Conservation (phyloP, 2,113 vertebrate genomes). For the Labeo catla region DNA sequence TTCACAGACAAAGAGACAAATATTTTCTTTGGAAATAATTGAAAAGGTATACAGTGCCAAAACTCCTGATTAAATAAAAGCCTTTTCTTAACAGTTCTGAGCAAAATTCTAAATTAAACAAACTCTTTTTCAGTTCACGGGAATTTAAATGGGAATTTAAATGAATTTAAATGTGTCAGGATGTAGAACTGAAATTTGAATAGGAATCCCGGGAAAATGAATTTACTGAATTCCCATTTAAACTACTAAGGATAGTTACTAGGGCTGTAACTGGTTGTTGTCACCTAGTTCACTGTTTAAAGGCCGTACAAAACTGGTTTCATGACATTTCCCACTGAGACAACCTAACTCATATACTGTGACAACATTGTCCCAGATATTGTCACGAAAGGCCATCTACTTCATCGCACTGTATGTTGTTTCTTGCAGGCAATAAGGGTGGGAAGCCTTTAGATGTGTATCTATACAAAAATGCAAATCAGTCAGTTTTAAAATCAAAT, state of each 20-base stretch:
- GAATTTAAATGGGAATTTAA: too few species aligned
- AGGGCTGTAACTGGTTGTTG: neutral
- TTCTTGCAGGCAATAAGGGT: neutral
- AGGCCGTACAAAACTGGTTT: neutral
- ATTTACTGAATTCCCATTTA: neutral
- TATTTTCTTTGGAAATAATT: neutral
- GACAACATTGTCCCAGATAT: neutral
- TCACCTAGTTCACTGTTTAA: neutral
- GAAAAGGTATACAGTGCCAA: neutral
- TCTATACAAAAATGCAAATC: too few species aligned
- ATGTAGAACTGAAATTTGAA: neutral
- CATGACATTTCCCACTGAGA: neutral
- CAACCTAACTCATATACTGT: neutral
- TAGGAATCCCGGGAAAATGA: neutral
- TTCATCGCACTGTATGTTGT: neutral
- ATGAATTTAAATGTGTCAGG: neutral
- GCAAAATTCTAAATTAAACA: neutral
- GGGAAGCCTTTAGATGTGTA: neutral
- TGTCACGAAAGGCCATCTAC: neutral
- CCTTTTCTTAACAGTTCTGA: neutral
- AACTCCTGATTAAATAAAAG: too few species aligned
- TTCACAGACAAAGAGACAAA: too few species aligned
- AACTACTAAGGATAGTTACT: neutral
- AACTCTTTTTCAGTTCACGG: neutral
- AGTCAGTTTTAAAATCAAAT: too few species aligned